Evolutionary conservation across 2,113 vertebrate genomes (phyloP).

Genomic region (Poecile atricapillus): DNA sequence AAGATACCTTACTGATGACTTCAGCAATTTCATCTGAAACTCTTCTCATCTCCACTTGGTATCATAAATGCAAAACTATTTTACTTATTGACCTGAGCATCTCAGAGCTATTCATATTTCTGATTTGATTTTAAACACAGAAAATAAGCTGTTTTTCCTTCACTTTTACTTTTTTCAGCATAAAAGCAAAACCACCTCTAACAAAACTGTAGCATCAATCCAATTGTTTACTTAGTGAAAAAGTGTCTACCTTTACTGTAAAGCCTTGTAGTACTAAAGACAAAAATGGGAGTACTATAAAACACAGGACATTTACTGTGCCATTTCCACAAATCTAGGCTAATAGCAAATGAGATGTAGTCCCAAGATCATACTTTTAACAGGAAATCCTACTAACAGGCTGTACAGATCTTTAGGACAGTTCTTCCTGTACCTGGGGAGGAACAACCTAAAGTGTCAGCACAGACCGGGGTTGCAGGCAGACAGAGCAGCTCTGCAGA

Average conservation of each 20-base stretch:
- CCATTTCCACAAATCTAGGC: not conserved
- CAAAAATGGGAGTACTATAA: not conserved
- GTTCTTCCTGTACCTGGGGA: not conserved
- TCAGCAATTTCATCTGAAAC: not conserved
- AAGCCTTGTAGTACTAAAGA: not conserved
- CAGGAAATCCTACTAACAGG: not conserved
- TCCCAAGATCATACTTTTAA: not conserved
- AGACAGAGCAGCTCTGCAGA: rapidly evolving
- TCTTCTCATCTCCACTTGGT: not conserved
- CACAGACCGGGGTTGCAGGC: rapidly evolving
- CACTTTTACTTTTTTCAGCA: not conserved
- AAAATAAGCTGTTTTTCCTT: not conserved
- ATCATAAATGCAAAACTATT: not conserved
- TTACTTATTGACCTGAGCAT: not conserved
- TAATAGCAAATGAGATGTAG: not conserved
- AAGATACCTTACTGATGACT: not conserved
- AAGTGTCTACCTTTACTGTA: not conserved
- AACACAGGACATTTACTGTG: not conserved
- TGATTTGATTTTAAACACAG: not conserved
- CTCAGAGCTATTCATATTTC: not conserved
- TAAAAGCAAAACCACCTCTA: not conserved
- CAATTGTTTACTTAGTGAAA: not conserved
- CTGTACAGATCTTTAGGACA: not conserved
- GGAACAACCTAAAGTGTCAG: not conserved
- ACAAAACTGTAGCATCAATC: not conserved